Conservation (phyloP, 2,888 invertebrate genomes). For the Fragum sueziense region DNA sequence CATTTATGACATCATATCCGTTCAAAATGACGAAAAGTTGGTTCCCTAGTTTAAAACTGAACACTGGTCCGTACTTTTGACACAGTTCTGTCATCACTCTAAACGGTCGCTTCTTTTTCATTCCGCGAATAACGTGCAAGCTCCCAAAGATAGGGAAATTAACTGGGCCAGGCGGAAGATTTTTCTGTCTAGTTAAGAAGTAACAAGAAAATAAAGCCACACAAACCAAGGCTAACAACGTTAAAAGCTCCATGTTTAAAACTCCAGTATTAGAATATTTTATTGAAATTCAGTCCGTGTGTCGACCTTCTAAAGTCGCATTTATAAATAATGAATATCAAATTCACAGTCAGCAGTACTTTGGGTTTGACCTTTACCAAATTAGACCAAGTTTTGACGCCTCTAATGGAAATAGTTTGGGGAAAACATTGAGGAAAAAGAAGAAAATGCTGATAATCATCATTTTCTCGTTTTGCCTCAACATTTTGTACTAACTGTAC, state of each 20-base stretch:
- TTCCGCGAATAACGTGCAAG: background rate
- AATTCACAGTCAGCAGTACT: background rate
- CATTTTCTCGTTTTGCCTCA: too few relatives aligned
- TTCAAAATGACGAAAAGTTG: conserved; percentile 39
- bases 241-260: background rate
- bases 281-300: too few relatives aligned
- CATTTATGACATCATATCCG: conserved; percentile 51
- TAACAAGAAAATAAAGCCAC: conserved; percentile 6
- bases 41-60: conserved; percentile 39
- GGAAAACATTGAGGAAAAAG: too few relatives aligned
- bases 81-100: conserved; percentile 15
- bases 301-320: background rate
- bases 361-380: background rate
- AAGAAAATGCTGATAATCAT: too few relatives aligned
- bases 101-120: background rate
- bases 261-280: background rate
- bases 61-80: conserved; percentile 41
- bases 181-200: conserved; percentile 19
- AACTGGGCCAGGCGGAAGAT: conserved; percentile 46
- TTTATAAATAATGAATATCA: background rate
- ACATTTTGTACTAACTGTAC: too few relatives aligned
- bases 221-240: background rate
- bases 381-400: too few relatives aligned
- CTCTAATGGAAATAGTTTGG: too few relatives aligned
- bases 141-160: conserved; percentile 33